Conservation (phyloP, 2,888 invertebrate genomes). For the Doris montereyensis region DNA sequence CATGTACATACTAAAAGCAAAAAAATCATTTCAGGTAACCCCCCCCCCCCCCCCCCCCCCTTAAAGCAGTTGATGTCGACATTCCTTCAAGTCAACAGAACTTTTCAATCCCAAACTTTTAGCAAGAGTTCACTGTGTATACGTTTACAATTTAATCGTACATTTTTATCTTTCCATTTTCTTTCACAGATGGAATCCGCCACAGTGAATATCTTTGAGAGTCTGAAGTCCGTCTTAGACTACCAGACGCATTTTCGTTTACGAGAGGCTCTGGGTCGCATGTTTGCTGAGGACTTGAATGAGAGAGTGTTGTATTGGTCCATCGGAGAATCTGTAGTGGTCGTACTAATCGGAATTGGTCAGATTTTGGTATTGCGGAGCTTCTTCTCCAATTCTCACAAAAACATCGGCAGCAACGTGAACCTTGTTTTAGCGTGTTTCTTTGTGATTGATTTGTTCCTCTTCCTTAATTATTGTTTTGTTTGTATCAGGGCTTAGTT, state of each 20-base stretch:
- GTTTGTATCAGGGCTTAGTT: too few species aligned
- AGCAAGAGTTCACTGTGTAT: too few species aligned
- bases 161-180: constrained; percentile 34
- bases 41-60: too few species aligned
- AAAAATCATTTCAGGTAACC: too few species aligned
- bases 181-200: constrained; percentile 90
- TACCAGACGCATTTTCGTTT: constrained; percentile 97
- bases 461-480: too few species aligned
- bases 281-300: constrained; percentile 96
- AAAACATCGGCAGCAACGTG: too few species aligned
- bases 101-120: too few species aligned
- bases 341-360: constrained; percentile 88
- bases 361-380: constrained; percentile 93
- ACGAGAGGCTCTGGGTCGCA: constrained; percentile 93
- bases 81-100: too few species aligned
- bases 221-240: constrained; percentile 89
- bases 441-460: too few species aligned
- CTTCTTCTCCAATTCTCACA: constrained; percentile 91
- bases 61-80: too few species aligned
- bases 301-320: constrained; percentile 91
- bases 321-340: constrained; percentile 86
- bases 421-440: too few species aligned
- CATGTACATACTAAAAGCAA: too few species aligned
- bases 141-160: background rate
- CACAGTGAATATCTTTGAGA: constrained; percentile 90